A percentile compares a stretch with the other conserved stretches of the same genome.
These are phyloP conservation scores for Odocoileus hemionus DNA, from an alignment of 2,113 vertebrate genomes.

Conservation along the genomic window DNA sequence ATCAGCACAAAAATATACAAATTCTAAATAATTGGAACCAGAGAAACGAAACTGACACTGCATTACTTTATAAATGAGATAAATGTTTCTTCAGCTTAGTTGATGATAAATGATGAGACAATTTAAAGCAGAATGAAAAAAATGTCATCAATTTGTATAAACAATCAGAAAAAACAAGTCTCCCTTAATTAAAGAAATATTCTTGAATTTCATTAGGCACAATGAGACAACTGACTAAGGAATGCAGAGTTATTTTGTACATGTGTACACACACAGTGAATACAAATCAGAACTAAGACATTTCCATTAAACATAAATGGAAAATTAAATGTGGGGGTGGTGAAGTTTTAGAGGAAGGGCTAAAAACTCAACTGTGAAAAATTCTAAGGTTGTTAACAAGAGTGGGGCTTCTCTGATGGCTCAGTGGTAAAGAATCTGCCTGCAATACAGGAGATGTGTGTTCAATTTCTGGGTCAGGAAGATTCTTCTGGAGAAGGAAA, in stretches of 20 bases:
- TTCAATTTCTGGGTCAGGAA: not conserved
- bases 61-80: not conserved
- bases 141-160: not conserved
- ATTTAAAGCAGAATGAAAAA: not conserved
- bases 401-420: not conserved
- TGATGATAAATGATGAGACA: not conserved
- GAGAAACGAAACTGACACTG: not conserved
- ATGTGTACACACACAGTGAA: not conserved
- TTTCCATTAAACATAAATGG: not conserved
- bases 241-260: not conserved
- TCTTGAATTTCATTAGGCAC: not conserved
- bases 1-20: not conserved
- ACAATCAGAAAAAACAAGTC: not conserved
- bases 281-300: not conserved
- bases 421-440: not conserved
- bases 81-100: not conserved
- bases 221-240: not conserved
- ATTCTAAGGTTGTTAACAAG: not conserved
- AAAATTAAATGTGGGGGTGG: not conserved
- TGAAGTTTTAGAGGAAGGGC: not conserved
- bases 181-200: not conserved
- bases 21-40: not conserved
- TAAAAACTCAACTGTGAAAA: not conserved
- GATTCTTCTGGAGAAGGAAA: not conserved
- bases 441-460: not conserved